phyloP scores from a whole-genome alignment of 2,797 vertebrate genomes.

The Lepilemur ruficaudatus region DNA sequence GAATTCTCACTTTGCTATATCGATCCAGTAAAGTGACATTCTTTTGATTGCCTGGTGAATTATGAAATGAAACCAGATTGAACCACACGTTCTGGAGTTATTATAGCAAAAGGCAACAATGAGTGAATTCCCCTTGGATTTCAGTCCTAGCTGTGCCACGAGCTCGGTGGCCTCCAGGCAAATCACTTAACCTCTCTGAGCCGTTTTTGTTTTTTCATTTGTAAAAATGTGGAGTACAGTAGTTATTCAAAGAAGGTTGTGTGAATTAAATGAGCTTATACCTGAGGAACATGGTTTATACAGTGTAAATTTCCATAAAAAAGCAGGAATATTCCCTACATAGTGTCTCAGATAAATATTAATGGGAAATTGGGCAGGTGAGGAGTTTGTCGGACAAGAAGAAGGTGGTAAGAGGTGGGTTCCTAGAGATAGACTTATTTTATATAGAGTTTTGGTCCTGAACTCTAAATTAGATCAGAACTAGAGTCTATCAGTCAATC shows the following conservation, averaged over 20 bases:
- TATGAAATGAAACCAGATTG: neutral
- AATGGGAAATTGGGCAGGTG: neutral
- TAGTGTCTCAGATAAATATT: neutral
- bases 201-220: neutral
- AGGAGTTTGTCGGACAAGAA: neutral
- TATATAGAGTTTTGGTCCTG: neutral
- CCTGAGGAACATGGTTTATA: neutral
- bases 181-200: neutral
- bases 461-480: neutral
- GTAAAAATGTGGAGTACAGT: neutral
- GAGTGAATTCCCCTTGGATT: neutral
- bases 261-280: neutral
- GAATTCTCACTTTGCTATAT: conserved; percentile 27
- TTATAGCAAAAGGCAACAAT: neutral
- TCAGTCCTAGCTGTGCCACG: neutral
- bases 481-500: neutral
- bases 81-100: conserved; percentile 1
- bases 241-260: neutral
- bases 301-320: neutral
- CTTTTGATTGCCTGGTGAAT: neutral
- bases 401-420: neutral
- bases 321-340: neutral
- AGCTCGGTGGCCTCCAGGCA: neutral
- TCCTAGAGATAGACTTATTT: neutral
- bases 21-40: neutral